phyloP scores from a whole-genome alignment of 2,113 vertebrate species.

The Cryptomyrus ogoouensis region DNA sequence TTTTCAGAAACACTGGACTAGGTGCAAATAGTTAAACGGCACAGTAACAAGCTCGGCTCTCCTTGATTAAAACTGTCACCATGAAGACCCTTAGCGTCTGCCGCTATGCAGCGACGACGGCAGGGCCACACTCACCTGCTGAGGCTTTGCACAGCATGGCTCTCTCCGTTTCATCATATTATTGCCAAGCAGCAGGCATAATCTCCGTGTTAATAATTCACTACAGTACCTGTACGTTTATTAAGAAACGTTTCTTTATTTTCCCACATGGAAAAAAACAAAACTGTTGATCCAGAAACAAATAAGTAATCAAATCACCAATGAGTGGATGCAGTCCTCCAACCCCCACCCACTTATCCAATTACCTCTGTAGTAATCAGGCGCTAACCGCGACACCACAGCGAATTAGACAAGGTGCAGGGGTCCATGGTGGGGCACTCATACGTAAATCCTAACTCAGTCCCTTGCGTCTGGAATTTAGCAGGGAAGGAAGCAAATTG shows the following conservation, averaged over 20 bases:
- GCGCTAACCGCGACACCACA: background rate
- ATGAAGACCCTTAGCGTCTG: constrained; percentile 45
- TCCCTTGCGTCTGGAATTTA: background rate
- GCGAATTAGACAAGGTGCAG: background rate
- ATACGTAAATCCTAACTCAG: background rate
- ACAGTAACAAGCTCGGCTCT: constrained; percentile 48
- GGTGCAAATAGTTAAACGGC: background rate
- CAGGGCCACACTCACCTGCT: background rate
- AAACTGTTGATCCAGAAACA: background rate
- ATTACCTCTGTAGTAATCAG: background rate
- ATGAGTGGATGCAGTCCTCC: background rate
- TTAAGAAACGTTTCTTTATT: background rate
- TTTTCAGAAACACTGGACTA: constrained; percentile 42
- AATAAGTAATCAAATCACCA: background rate
- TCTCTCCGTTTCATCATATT: background rate
- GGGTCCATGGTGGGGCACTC: background rate
- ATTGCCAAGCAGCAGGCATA: constrained; percentile 18
- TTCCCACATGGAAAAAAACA: background rate
- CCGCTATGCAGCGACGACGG: constrained; percentile 22
- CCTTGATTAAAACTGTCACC: constrained; percentile 52
- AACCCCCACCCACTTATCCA: background rate
- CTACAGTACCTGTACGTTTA: background rate
- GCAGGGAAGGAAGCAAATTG: background rate
- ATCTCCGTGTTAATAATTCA: constrained; percentile 46
- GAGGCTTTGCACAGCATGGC: background rate